A percentile compares a stretch with the other conserved stretches of the same genome.
phyloP scores from a whole-genome alignment of 2,888 invertebrate genomes.

The Drosophila dives region DNA sequence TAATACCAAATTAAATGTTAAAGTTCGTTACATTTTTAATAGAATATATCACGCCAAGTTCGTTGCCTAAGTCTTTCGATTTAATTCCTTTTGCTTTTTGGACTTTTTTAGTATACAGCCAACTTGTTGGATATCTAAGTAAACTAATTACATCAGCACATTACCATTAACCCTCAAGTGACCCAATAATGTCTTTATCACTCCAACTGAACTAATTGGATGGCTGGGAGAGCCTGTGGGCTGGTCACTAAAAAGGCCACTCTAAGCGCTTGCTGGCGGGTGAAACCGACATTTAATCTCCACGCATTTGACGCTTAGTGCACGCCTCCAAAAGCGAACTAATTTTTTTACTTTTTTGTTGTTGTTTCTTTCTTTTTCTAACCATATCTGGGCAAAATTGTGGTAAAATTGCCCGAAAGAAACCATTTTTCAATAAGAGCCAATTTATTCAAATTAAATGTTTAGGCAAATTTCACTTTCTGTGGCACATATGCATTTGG shows the following conservation, averaged over 20 bases:
- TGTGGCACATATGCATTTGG: conserved; percentile 6
- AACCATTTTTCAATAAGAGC: conserved; percentile 17
- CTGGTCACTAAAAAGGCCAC: conserved; percentile 11
- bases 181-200: conserved; percentile 59
- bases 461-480: conserved; percentile 50
- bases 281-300: conserved; percentile 27
- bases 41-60: conserved; percentile 22
- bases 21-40: not conserved
- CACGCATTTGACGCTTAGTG: conserved; percentile 34
- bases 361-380: conserved; percentile 2
- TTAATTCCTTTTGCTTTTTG: conserved; percentile 28
- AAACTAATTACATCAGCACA: conserved; percentile 42
- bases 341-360: conserved; percentile 15
- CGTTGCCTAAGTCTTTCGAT: conserved; percentile 41
- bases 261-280: conserved; percentile 14
- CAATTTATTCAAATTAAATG: conserved; percentile 48
- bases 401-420: conserved; percentile 7
- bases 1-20: conserved; percentile 1
- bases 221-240: conserved; percentile 19
- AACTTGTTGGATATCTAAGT: not conserved
- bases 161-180: conserved; percentile 51
- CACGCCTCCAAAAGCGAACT: conserved; percentile 24
- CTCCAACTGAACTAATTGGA: conserved; percentile 15
- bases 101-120: not conserved
- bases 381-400: not conserved